Percentiles rank a stretch among this genome's conserved stretches.
These are phyloP conservation scores for Petromus typicus DNA, from an alignment of 2,113 vertebrate genomes.

Conservation along the genomic window DNA sequence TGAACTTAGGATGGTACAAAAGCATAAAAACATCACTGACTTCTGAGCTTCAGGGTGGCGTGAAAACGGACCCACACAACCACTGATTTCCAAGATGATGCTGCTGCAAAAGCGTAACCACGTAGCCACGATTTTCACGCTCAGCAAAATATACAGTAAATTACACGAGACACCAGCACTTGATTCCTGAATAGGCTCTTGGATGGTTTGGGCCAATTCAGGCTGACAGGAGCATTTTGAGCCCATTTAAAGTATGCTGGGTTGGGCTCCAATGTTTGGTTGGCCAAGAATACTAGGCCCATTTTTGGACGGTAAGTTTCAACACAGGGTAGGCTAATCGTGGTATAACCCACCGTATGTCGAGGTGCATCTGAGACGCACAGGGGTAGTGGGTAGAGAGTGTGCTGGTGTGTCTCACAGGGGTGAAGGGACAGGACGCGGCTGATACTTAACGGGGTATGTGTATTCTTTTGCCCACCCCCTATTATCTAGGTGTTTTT, in stretches of 20 bases:
- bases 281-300: not conserved
- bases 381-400: not conserved
- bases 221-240: not conserved
- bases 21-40: not conserved
- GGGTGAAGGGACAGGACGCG: not conserved
- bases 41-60: not conserved
- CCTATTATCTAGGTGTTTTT: not conserved
- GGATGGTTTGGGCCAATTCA: not conserved
- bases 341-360: not conserved
- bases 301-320: not conserved
- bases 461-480: not conserved
- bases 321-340: not conserved
- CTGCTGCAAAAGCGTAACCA: not conserved
- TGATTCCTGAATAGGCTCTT: not conserved
- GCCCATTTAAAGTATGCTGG: not conserved
- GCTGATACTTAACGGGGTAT: not conserved
- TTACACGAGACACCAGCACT: not conserved
- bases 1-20: not conserved
- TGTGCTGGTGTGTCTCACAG: not conserved
- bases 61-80: too few relatives aligned
- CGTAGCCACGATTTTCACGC: not conserved
- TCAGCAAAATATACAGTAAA: not conserved
- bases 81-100: not conserved
- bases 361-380: not conserved
- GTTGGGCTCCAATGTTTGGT: not conserved